These are phyloP conservation scores for Procavia capensis DNA, from an alignment of 2,113 vertebrate species.

Conservation along the genomic window DNA sequence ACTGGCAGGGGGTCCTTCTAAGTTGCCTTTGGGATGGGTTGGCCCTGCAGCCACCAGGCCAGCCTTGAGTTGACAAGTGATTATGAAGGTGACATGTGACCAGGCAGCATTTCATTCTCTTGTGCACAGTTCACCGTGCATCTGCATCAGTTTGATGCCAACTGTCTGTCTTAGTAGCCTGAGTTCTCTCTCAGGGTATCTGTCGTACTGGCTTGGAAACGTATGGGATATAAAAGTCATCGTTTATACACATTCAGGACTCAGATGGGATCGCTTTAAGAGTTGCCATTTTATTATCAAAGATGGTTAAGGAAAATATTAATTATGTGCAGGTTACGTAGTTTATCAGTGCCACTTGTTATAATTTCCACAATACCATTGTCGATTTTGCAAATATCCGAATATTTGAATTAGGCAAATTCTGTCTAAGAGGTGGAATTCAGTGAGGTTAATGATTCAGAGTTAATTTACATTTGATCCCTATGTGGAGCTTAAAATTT, in stretches of 20 bases:
- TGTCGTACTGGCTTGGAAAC: constrained; percentile 70
- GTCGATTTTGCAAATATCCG: neutral
- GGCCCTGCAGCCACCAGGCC: no score
- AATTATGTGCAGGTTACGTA: neutral
- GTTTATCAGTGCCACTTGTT: neutral
- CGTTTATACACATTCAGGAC: neutral
- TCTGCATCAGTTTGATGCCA: no score
- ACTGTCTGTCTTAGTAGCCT: no score
- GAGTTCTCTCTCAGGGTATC: constrained; percentile 54
- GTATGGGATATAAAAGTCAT: neutral
- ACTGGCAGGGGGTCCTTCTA: neutral
- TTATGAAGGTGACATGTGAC: neutral
- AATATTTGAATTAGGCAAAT: neutral
- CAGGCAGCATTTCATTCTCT: no score
- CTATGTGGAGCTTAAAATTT: neutral
- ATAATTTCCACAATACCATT: constrained; percentile 13
- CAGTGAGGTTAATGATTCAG: neutral
- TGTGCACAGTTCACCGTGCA: no score
- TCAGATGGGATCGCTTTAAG: neutral
- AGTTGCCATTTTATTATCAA: neutral
- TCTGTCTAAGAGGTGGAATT: neutral
- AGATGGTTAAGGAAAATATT: neutral
- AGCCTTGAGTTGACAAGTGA: no score
- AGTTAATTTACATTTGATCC: neutral
- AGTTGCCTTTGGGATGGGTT: neutral